Base-by-base conservation (phyloP, 2,888 invertebrate genomes). In the Euproctis similis region DNA sequence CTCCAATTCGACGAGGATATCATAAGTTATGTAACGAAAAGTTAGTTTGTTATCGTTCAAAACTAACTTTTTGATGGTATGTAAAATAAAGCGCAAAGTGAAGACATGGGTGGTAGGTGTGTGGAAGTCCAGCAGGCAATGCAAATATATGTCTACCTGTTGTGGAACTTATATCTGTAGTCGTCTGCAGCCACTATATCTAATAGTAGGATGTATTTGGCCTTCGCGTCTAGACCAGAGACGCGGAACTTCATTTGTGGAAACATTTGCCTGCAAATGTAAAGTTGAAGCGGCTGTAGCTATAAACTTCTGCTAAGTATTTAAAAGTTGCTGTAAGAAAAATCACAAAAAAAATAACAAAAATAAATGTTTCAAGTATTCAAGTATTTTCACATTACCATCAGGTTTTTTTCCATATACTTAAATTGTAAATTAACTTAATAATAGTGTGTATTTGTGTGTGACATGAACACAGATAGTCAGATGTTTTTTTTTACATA, bases 221-320 rank as follows among this genome's bases (percentile, higher is more conserved):
- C 95, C 87, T 97, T 96, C 78, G 97, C 94, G 89, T 99, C 98
- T 87, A 99, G 87, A 60, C 98, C 98, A 71, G 95, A 95, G 64
- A 98, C 95, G 73, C 97, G 94, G 86, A 98, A 97, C 90, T 98
- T 98, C 93, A 95, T 98, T 87, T 98, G 97, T 67, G 98, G 98
- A 87, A 99, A 99, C 96, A 99, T 98, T 90, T 98, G 96, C 89
- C 98, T 98, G 92, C 45, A 92, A 88, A 71, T 60, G 59, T 74
- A 69, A 60, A 42, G 34, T 36, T 32, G 20, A n/a, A n/a, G n/a
- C n/a, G n/a, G n/a, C n/a, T n/a, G n/a, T n/a, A n/a, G n/a, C n/a
- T n/a, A n/a, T n/a, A n/a, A n/a, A 14, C 14, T 14, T 14, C 6
- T 8, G 18, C 18, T 18, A 2, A 8, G 21, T 8, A 2, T n/a